Evolutionary conservation across 2,888 invertebrate genomes (phyloP), one percentile per base, ranked within the genome.

Genomic region (Zele albiditarsus): DNA sequence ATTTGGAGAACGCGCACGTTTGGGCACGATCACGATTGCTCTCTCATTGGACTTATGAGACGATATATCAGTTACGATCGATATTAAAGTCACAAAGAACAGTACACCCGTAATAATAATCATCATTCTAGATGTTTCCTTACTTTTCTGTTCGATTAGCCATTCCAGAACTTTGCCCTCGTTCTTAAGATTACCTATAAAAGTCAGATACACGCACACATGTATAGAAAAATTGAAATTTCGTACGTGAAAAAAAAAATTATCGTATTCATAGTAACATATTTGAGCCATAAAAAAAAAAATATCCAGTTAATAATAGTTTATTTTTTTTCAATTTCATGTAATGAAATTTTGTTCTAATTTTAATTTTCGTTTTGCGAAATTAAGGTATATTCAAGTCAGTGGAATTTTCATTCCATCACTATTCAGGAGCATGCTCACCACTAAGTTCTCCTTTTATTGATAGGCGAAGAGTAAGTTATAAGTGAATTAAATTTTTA

Each of bases 101-200:
- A 89, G 85, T 88, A 89, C 88, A 86, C 89, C 89, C 85, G 86
- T 89, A 83, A 88, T 89, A 85, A 89, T 88, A 85, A 89, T 89
- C 88, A 89, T 89, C 87, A 89, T 88, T 86, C 86, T 87, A 88
- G 84, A 87, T 87, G 88, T 88, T 86, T 92, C 93, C 96, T 96
- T 96, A 96, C 96, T 96, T 95, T 96, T 96, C 93, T 97, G 96
- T 92, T 95, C 94, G 92, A 96, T 93, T 92, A 97, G 95, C 97
- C 97, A 97, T 93, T 95, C 95, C 93, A 97, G 94, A 92, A 97
- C 96, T 93, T 95, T 95, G 91, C 95, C 95, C 94, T 97, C 96
- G 90, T 96, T 95, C 93, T 93, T 95, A 93, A 97, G 95, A 93
- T 96, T 94, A 93, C 96, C 96, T 96, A 94, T 92, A 94, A 92